These are phyloP conservation scores for Babylonia areolata DNA, from an alignment of 1,140 invertebrate genomes.

Conservation along the genomic window DNA sequence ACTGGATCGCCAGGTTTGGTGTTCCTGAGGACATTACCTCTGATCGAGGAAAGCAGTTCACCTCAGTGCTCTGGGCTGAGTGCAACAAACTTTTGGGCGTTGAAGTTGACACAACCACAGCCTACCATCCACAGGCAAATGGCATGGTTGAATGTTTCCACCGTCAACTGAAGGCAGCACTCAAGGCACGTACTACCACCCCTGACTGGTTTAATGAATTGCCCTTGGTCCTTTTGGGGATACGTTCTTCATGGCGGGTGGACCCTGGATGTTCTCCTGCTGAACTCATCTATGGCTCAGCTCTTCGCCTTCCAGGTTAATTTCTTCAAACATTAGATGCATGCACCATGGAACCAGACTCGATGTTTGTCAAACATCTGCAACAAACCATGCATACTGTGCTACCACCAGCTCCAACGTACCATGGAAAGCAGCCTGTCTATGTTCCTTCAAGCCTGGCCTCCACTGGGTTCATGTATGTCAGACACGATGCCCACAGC, in stretches of 20 bases:
- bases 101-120: too few species aligned
- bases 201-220: not conserved
- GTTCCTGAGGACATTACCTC: constrained; percentile 62
- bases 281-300: constrained; percentile 38
- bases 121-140: too few species aligned
- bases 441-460: not conserved
- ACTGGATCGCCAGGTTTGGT: constrained; percentile 73
- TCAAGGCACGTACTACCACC: too few species aligned
- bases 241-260: constrained; percentile 25
- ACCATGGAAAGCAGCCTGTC: not conserved
- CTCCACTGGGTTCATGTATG: too few species aligned
- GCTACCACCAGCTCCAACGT: not conserved
- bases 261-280: constrained; percentile 29
- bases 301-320: constrained; percentile 32
- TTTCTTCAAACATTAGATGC: not conserved
- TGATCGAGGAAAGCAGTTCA: constrained; percentile 77
- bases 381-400: constrained; percentile 21
- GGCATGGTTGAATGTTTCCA: too few species aligned
- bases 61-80: too few species aligned
- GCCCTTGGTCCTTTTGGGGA: constrained; percentile 38
- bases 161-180: too few species aligned
- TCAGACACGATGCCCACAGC: too few species aligned
- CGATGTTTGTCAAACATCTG: not conserved
- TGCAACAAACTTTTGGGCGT: too few species aligned
- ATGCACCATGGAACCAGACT: not conserved